Conservation (phyloP, 1,140 invertebrate species). For the Ooceraea biroi region DNA sequence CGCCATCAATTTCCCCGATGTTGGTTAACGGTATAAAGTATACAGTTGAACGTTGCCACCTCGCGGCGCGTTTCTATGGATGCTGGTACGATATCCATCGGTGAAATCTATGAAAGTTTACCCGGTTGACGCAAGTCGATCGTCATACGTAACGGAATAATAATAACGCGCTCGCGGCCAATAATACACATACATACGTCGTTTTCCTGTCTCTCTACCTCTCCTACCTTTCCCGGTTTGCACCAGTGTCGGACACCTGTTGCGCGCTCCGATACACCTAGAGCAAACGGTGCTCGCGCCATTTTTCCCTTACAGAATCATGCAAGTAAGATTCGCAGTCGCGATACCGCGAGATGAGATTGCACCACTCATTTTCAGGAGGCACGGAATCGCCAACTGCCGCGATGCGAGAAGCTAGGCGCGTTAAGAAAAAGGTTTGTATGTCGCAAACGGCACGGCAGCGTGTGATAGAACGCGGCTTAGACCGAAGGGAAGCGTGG, state of each 20-base stretch:
- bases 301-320: too few relatives aligned
- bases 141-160: neutral
- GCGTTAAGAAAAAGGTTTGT: slow-evolving; percentile 6
- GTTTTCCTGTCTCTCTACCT: too few relatives aligned
- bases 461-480: slow-evolving; percentile 32
- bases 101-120: slow-evolving; percentile 54
- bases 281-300: slow-evolving; percentile 30
- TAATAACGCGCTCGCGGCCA: neutral
- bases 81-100: slow-evolving; percentile 5
- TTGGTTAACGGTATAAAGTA: neutral
- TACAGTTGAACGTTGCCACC: neutral
- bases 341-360: slow-evolving; percentile 9
- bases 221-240: neutral
- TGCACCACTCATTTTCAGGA: too few relatives aligned
- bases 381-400: too few relatives aligned
- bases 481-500: slow-evolving; percentile 56
- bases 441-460: neutral
- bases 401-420: too few relatives aligned
- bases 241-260: slow-evolving; percentile 71
- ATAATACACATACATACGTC: too few relatives aligned
- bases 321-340: too few relatives aligned
- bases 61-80: neutral
- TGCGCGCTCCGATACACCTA: slow-evolving; percentile 55
- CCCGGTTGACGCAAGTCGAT: slow-evolving; percentile 2
- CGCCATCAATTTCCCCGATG: slow-evolving; percentile 6